Evolutionary conservation across 1,140 invertebrate genomes (phyloP).

Genomic region (Dreissena polymorpha): DNA sequence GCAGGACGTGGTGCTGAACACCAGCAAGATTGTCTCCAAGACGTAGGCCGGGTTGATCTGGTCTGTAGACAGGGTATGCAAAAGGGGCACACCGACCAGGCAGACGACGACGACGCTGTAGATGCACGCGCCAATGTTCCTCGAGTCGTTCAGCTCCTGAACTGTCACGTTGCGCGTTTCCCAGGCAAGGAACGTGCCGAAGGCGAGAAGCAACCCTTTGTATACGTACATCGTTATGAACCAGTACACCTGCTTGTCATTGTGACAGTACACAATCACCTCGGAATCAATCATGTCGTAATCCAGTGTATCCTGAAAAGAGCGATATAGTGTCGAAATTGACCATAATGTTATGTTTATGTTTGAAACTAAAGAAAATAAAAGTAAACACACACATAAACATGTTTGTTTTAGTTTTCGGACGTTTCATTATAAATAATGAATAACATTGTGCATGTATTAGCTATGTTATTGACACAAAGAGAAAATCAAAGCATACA

Average conservation of each 20-base stretch:
- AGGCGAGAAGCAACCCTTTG: conserved; percentile 60
- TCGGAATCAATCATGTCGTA: no score
- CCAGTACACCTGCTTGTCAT: conserved; percentile 41
- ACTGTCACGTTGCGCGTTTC: conserved; percentile 65
- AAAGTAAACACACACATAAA: no score
- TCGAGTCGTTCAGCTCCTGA: conserved; percentile 65
- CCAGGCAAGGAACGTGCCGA: conserved; percentile 65
- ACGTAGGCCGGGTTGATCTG: conserved; percentile 50
- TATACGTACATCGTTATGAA: conserved; percentile 43
- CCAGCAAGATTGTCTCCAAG: conserved; percentile 38
- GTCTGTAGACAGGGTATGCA: conserved; percentile 85
- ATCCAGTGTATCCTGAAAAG: no score
- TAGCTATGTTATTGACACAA: no score
- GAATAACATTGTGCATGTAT: no score
- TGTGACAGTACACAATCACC: conserved; percentile 12
- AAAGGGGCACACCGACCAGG: conserved; percentile 94
- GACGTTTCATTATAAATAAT: no score
- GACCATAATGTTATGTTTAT: no score
- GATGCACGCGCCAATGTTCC: conserved; percentile 87
- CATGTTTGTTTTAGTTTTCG: no score
- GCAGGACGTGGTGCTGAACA: conserved; percentile 54
- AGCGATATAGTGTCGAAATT: no score
- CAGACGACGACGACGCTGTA: conserved; percentile 99
- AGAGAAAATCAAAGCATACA: no score
- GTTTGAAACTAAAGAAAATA: no score